These are phyloP conservation scores for Glossophaga mutica DNA, from an alignment of 2,797 vertebrate genomes.

Conservation along the genomic window DNA sequence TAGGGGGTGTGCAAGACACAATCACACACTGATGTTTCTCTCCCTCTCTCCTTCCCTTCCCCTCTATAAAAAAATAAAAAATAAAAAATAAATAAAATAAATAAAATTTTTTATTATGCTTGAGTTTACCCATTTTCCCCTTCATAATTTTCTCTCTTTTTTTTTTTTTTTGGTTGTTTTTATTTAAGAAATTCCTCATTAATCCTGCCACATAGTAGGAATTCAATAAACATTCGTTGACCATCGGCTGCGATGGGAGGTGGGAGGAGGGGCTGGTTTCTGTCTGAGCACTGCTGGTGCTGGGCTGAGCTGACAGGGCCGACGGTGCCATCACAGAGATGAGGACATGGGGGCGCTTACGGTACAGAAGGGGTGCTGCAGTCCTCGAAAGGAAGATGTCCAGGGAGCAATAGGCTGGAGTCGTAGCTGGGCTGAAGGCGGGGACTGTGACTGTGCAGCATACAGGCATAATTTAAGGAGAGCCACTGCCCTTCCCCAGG, in stretches of 20 bases:
- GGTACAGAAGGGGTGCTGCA: not conserved
- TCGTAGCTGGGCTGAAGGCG: not conserved
- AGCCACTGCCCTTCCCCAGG: not conserved
- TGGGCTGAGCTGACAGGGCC: not conserved
- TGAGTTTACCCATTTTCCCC: not conserved
- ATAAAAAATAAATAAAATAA: too few relatives aligned
- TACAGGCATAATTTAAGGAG: not conserved
- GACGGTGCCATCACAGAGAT: not conserved
- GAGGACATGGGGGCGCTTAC: not conserved
- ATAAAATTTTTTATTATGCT: not conserved
- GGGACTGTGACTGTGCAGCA: not conserved
- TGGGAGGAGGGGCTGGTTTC: not conserved
- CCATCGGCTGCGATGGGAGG: not conserved
- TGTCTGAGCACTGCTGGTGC: not conserved
- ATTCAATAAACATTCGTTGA: not conserved
- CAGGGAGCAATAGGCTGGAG: not conserved
- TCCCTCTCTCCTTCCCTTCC: too few relatives aligned
- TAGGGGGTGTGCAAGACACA: too few relatives aligned
- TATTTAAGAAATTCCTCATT: slow-evolving; percentile 8
- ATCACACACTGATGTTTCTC: too few relatives aligned
- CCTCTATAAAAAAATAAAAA: too few relatives aligned
- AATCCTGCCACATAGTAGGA: not conserved
- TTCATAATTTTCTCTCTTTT: not conserved
- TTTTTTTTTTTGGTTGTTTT: not conserved
- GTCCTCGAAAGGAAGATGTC: not conserved